Evolutionary conservation across 2,888 invertebrate genomes (phyloP).

Genomic region (Chymomyza caudatula): DNA sequence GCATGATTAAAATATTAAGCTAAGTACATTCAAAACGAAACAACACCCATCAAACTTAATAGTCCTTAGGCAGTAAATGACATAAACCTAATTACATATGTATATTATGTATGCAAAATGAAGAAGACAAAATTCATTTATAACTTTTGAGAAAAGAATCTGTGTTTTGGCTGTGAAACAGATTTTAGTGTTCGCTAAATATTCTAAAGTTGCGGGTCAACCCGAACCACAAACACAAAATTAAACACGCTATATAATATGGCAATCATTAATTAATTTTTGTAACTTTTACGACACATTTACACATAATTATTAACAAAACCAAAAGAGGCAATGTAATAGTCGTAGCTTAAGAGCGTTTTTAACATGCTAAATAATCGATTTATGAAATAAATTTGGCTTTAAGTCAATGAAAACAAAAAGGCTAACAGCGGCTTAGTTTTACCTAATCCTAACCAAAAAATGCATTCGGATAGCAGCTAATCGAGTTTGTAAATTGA

Average conservation of each 20-base stretch:
- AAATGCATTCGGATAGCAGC: not conserved
- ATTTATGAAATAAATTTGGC: not conserved
- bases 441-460: not conserved
- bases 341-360: not conserved
- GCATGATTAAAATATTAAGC: not conserved
- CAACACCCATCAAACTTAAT: not conserved
- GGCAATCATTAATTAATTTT: not conserved
- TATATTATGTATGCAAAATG: not conserved
- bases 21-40: not conserved
- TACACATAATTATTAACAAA: slow-evolving; percentile 9
- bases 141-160: slow-evolving; percentile 60
- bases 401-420: not conserved
- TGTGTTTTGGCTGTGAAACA: slow-evolving; percentile 79
- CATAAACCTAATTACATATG: not conserved
- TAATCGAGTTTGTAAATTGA: not conserved
- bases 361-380: not conserved
- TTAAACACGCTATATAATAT: slow-evolving; percentile 17
- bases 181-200: slow-evolving; percentile 70
- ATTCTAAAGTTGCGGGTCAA: slow-evolving; percentile 36
- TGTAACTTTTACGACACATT: not conserved
- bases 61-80: not conserved
- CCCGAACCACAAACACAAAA: slow-evolving; percentile 19
- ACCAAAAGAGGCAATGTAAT: slow-evolving; percentile 15
- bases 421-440: not conserved
- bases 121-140: slow-evolving; percentile 31